Evolutionary conservation across 2,888 invertebrate species (phyloP).

Genomic region (Watsonalla cultraria): DNA sequence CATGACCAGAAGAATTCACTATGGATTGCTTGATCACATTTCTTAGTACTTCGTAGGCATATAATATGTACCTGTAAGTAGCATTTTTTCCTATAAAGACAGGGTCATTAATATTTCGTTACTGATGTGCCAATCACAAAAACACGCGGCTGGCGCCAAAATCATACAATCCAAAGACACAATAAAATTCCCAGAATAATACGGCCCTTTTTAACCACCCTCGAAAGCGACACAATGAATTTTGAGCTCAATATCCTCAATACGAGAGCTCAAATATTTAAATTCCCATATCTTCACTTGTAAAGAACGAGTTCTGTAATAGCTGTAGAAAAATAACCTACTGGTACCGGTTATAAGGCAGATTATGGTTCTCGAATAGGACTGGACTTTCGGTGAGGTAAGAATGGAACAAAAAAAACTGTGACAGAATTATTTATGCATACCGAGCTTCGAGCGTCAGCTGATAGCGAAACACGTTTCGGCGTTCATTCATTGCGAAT

Average conservation of each 20-base stretch:
- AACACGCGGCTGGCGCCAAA: conserved; percentile 28
- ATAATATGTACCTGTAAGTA: too few relatives aligned
- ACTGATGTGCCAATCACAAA: conserved; percentile 11
- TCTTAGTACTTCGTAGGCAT: too few relatives aligned
- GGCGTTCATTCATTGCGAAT: conserved; percentile 48
- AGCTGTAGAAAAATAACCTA: conserved; percentile 38
- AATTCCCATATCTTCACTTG: conserved; percentile 7
- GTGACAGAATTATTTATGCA: conserved; percentile 49
- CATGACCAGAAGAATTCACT: too few relatives aligned
- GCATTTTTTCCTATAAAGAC: too few relatives aligned
- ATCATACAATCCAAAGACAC: conserved; percentile 24
- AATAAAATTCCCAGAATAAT: conserved; percentile 30
- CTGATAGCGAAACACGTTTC: conserved; percentile 63
- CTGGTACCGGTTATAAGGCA: conserved; percentile 40
- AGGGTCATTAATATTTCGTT: background rate
- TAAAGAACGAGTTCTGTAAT: conserved; percentile 27
- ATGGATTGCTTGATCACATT: too few relatives aligned
- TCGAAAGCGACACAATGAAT: conserved; percentile 8
- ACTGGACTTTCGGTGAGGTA: conserved; percentile 53
- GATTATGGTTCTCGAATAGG: conserved; percentile 40
- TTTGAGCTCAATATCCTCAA: conserved; percentile 2
- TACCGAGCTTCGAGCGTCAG: conserved; percentile 53
- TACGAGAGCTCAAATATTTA: conserved; percentile 14
- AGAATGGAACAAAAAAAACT: conserved; percentile 41
- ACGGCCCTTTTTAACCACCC: conserved; percentile 11